phyloP scores from a whole-genome alignment of 2,113 vertebrate genomes.

The Aegypius monachus region DNA sequence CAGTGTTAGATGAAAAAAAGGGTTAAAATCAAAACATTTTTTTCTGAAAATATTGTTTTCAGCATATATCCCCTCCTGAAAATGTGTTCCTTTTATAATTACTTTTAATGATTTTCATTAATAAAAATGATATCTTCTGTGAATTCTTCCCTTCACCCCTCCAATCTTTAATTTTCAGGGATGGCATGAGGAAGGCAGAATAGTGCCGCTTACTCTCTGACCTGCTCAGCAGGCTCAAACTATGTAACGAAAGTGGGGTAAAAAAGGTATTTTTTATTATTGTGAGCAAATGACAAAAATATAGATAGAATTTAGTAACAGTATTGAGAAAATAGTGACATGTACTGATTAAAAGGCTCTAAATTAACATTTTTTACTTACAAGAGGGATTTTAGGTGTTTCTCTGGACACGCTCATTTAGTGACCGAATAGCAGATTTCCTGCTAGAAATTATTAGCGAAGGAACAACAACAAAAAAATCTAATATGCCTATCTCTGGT shows the following conservation, averaged over 20 bases:
- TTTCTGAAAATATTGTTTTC: background rate
- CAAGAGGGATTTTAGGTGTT: background rate
- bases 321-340: background rate
- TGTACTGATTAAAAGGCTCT: background rate
- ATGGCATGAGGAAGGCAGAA: background rate
- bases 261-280: background rate
- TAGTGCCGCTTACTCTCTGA: background rate
- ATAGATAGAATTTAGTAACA: background rate
- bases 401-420: background rate
- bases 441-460: background rate
- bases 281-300: background rate
- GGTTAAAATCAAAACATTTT: background rate
- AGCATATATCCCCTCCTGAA: background rate
- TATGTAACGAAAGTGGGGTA: accelerated
- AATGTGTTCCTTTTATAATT: background rate
- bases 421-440: background rate
- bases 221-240: background rate
- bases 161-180: background rate
- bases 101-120: background rate
- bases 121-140: background rate
- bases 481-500: accelerated
- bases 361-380: background rate
- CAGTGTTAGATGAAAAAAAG: background rate
- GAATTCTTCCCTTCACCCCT: background rate
- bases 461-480: background rate